A percentile compares a stretch with the other conserved stretches of the same genome.
phyloP scores from a whole-genome alignment of 1,140 invertebrate species.

The Caenorhabditis remanei region DNA sequence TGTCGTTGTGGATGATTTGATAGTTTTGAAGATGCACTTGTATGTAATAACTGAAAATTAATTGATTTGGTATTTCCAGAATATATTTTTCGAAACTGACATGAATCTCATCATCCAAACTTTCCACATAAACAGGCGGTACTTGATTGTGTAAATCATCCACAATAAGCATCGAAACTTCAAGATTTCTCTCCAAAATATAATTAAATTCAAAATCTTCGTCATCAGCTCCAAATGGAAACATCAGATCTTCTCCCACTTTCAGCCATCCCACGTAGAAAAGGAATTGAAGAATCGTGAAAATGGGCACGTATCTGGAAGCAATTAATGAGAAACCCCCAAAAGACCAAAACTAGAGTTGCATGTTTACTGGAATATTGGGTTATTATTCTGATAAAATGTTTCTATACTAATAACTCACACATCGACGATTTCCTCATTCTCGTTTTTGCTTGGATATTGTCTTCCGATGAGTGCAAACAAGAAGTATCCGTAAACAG shows the following conservation, averaged over 20 bases:
- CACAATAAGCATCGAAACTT: constrained; percentile 67
- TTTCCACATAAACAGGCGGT: constrained; percentile 68
- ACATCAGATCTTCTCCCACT: constrained; percentile 70
- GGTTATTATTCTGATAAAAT: no score
- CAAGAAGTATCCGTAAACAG: constrained; percentile 68
- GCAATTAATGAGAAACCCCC: neutral
- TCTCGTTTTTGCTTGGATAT: constrained; percentile 58
- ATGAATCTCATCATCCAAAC: constrained; percentile 64
- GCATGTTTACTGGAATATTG: neutral
- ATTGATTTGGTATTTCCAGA: neutral
- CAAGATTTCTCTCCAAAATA: constrained; percentile 67
- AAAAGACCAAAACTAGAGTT: neutral
- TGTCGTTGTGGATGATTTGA: constrained; percentile 65
- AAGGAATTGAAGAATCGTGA: constrained; percentile 88
- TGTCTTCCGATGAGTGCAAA: constrained; percentile 69
- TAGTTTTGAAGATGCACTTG: constrained; percentile 56
- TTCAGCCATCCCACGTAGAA: constrained; percentile 92
- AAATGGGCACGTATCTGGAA: constrained; percentile 86
- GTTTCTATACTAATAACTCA: no score
- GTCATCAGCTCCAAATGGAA: constrained; percentile 70
- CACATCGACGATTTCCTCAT: neutral
- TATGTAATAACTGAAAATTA: constrained; percentile 59
- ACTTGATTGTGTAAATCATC: constrained; percentile 70
- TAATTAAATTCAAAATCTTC: constrained; percentile 70
- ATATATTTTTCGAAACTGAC: constrained; percentile 3